Evolutionary conservation across 2,797 vertebrate species (phyloP), one percentile per base, ranked within the genome.

Genomic region (Brachymystax lenok): DNA sequence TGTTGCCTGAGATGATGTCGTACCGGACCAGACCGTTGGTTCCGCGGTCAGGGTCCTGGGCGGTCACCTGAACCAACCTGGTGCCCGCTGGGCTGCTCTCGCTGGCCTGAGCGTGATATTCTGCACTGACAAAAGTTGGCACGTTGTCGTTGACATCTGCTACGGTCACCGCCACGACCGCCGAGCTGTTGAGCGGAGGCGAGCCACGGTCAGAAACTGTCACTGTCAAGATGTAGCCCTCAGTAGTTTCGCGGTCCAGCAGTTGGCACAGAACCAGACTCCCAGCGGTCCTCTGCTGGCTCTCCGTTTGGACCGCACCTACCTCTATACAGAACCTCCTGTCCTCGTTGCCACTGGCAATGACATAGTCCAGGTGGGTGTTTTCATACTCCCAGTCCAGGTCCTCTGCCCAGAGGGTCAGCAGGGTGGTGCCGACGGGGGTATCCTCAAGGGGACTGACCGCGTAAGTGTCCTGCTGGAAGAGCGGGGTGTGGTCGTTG

Each of bases 81-180:
- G 93, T 95, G 4, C 95, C 96, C 0, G 91, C 8, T 1, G 84
- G 90, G 68, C 90, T 90, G 74, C 93, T 95, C 90, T 99, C 97
- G 79, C 90, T 95, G 66, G 97, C 88, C 5, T 92, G 94, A 24
- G 91, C 74, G 0, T 94, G 92, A 78, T 98, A 96, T 68, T 95
- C 92, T 0, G 46, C 76, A 63, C 84, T 96, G 79, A 82, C 91
- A 78, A 99, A 98, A 27, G 90, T 71, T 0, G 97, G 97, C 2
- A 93, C 78, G 7, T 96, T 97, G 85, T 99, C 97, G 75, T 99
- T 97, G 84, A 91, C 91, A 88, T 99, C 98, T 4, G 95, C 89
- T 61, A 99, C 94, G 7, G 88, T 94, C 82, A 99, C 89, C 5
- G 87, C 87, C 0, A 99, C 77, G 0, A 90, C 78, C 0, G 93